These are phyloP conservation scores for Actinernus sp. DNA, from an alignment of 92 coral and sea anemone species.

Conservation along the genomic window DNA sequence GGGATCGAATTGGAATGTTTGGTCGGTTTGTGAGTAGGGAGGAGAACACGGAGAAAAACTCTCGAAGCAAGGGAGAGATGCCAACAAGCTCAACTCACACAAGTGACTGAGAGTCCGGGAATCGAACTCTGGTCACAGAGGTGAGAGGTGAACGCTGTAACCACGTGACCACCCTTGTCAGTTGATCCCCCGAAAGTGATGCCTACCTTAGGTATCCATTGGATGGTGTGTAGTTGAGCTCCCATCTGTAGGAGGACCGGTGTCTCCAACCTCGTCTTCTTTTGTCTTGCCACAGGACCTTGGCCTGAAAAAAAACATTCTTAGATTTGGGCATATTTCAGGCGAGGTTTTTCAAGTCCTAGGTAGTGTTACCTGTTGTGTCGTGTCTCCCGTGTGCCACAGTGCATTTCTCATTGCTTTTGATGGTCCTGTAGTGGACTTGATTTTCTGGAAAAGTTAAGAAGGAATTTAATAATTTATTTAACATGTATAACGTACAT, in stretches of 20 bases:
- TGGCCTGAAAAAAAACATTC: constrained; percentile 47
- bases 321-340: too few relatives aligned
- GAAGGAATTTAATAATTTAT: background rate
- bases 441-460: constrained; percentile 63
- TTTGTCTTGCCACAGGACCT: constrained; percentile 83
- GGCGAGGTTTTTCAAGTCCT: too few relatives aligned
- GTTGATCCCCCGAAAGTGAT: too few relatives aligned
- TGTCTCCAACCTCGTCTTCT: constrained; percentile 67
- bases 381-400: constrained; percentile 76
- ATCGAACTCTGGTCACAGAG: too few relatives aligned
- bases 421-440: constrained; percentile 82
- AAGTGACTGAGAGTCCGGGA: too few relatives aligned
- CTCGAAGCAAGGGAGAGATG: too few relatives aligned
- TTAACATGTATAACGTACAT: background rate
- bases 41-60: too few relatives aligned
- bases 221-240: constrained; percentile 72
- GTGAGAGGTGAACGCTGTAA: too few relatives aligned
- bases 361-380: constrained; percentile 78
- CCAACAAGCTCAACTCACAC: too few relatives aligned
- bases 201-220: constrained; percentile 73
- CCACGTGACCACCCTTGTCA: too few relatives aligned
- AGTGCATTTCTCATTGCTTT: constrained; percentile 74
- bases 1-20: too few relatives aligned
- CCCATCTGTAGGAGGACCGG: constrained; percentile 78
- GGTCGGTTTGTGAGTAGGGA: too few relatives aligned